These are phyloP conservation scores for Ia io DNA, from an alignment of 2,113 vertebrate genomes.

Conservation along the genomic window DNA sequence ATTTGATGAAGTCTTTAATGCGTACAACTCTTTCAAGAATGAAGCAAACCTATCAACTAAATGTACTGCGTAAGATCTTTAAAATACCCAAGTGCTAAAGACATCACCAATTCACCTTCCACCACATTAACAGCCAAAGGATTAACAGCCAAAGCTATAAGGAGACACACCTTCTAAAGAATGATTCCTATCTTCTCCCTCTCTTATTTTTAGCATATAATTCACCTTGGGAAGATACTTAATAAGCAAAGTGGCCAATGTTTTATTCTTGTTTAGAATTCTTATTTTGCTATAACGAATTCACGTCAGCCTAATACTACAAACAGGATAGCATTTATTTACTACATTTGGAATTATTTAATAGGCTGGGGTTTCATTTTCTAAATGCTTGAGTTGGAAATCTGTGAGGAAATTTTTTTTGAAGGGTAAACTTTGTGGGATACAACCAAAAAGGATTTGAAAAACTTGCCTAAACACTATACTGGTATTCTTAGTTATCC, in stretches of 20 bases:
- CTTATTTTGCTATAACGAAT: constrained; percentile 31
- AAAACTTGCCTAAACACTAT: neutral
- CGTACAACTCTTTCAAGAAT: constrained; percentile 60
- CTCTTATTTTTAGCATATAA: constrained; percentile 19
- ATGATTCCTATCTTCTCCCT: constrained; percentile 4
- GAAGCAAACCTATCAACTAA: constrained; percentile 50
- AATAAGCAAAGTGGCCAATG: constrained; percentile 37
- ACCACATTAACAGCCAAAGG: neutral
- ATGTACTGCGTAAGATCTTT: constrained; percentile 48
- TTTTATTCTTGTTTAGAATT: constrained; percentile 61
- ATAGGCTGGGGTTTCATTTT: constrained; percentile 10
- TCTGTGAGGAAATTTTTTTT: constrained; percentile 8
- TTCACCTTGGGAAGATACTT: constrained; percentile 53
- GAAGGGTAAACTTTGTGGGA: neutral
- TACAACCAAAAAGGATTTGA: constrained; percentile 9
- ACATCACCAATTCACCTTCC: constrained; percentile 55
- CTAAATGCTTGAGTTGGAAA: constrained; percentile 30
- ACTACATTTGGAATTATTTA: neutral
- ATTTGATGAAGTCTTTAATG: constrained; percentile 58
- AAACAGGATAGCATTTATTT: constrained; percentile 44
- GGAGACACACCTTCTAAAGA: constrained; percentile 45
- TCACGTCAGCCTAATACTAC: constrained; percentile 35
- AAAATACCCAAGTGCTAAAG: constrained; percentile 49
- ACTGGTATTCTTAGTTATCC: neutral
- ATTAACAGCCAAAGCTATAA: constrained; percentile 29